Evolutionary conservation across 2,797 vertebrate species (phyloP).

Genomic region (Girardinus metallicus): DNA sequence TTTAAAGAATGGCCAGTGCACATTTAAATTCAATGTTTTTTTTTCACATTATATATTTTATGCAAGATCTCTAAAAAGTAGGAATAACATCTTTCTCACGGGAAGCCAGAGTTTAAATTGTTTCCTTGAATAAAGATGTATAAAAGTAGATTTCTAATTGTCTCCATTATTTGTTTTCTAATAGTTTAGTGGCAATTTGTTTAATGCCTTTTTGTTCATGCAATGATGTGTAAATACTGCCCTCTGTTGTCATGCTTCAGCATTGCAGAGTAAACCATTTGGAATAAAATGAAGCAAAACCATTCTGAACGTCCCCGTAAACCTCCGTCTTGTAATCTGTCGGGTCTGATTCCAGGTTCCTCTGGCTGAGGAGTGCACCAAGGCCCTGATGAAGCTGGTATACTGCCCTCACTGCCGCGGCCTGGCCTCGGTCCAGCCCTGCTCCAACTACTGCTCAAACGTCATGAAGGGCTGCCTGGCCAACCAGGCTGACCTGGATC

Average conservation of each 20-base stretch:
- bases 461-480: slow-evolving; percentile 94
- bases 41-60: not conserved
- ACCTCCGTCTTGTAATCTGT: not conserved
- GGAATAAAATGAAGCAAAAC: not conserved
- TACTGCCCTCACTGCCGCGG: slow-evolving; percentile 92
- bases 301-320: not conserved
- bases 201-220: not conserved
- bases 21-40: not conserved
- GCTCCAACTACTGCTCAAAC: slow-evolving; percentile 90
- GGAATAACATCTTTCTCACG: not conserved
- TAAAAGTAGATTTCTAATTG: too few relatives aligned
- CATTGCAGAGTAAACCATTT: not conserved
- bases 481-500: slow-evolving; percentile 91
- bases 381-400: slow-evolving; percentile 90
- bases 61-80: not conserved
- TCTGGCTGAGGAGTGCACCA: slow-evolving; percentile 86
- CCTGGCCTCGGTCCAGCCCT: slow-evolving; percentile 85
- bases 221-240: slow-evolving; percentile 20
- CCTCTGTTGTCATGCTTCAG: slow-evolving; percentile 33
- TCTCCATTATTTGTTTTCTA: not conserved
- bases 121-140: not conserved
- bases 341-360: slow-evolving; percentile 79
- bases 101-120: slow-evolving; percentile 27
- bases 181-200: not conserved
- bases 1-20: not conserved